Base-by-base conservation (phyloP, 64 coral and sea anemone species). In the Montipora cactus region DNA sequence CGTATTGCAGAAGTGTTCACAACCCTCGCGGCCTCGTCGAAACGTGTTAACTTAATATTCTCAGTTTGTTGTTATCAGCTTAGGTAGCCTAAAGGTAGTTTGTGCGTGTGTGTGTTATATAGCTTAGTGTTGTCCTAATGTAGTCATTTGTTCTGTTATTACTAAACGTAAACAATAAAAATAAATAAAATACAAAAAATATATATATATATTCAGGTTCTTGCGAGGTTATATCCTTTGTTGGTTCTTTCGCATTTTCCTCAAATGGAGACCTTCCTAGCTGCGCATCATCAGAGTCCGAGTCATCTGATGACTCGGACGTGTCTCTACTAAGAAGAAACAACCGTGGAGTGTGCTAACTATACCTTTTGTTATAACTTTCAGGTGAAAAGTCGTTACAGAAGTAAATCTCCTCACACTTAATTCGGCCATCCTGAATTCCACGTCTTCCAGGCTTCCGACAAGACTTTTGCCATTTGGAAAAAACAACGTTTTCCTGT, bases 371-470 rank as follows among this genome's bases (percentile, higher is more conserved):
- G 52, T 84, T 84, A 64, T 84, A 84, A 55, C 53, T 55, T 53
- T 84, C 81, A 59, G 55, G 45, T 37, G 45, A 51, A 53, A 84
- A 59, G 11, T 47, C 57, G 28, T 69, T 61, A 11, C 7, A 44
- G 8, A 45, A 21, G 28, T 87, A 58, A 58, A 69, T 37, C 8
- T 12, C 61, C 25, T 87, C 11, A 69, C 67, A 23, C 19, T 76
- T 89, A 83, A 90, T 62, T 84, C 89, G 61, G 78, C 79, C 23
- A 94, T 19, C 81, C 89, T 59, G 75, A 94, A 88, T 46, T 18
- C 14, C 93, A 94, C 89, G 48, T 81, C 68, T 15, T 46, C 49
- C 15, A 46, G 70, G 47, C 81, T 89, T 45, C 87, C 93, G 22
- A 52, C 50, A 61, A 47, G 8, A 46, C 76, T 89, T 75, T 71